A percentile compares a stretch with the other conserved stretches of the same genome.
Conservation (phyloP, 2,113 vertebrate species). For the Podarcis muralis region DNA sequence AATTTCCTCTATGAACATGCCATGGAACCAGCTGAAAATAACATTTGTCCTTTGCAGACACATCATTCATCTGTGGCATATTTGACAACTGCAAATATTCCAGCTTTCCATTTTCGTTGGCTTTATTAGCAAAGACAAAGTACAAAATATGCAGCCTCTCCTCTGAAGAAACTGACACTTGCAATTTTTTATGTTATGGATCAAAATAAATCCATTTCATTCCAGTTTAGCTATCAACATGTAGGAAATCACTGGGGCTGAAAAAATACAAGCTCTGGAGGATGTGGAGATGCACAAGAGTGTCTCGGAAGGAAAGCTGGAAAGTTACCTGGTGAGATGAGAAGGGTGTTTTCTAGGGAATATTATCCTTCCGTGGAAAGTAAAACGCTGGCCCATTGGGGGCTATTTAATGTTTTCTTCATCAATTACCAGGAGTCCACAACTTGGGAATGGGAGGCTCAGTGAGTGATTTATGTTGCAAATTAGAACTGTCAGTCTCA, state of each 20-base stretch:
- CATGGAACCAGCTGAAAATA: constrained; percentile 14
- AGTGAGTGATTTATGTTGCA: constrained; percentile 36
- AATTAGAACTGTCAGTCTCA: constrained; percentile 37
- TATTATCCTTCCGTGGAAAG: constrained; percentile 2
- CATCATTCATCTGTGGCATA: constrained; percentile 9
- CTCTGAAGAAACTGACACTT: constrained; percentile 10
- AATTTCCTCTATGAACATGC: constrained; percentile 6
- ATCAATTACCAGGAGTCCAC: constrained; percentile 20
- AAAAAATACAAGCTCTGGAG: background rate
- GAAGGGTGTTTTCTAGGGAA: constrained; percentile 6
- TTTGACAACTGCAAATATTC: constrained; percentile 28
- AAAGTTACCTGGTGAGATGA: background rate
- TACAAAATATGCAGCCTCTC: constrained; percentile 7
- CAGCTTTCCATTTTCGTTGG: background rate
- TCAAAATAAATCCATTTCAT: constrained; percentile 16
- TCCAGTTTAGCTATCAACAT: constrained; percentile 3
- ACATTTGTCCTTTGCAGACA: constrained; percentile 2
- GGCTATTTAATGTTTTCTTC: constrained; percentile 31
- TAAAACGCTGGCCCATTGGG: background rate
- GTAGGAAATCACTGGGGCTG: background rate
- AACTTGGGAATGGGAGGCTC: constrained; percentile 12
- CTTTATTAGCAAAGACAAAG: constrained; percentile 8
- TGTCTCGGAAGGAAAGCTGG: background rate
- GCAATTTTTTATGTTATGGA: background rate
- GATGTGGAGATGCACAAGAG: background rate